Evolutionary conservation across 2,888 invertebrate genomes (phyloP).

Genomic region (Rhopalosiphum nymphaeae): DNA sequence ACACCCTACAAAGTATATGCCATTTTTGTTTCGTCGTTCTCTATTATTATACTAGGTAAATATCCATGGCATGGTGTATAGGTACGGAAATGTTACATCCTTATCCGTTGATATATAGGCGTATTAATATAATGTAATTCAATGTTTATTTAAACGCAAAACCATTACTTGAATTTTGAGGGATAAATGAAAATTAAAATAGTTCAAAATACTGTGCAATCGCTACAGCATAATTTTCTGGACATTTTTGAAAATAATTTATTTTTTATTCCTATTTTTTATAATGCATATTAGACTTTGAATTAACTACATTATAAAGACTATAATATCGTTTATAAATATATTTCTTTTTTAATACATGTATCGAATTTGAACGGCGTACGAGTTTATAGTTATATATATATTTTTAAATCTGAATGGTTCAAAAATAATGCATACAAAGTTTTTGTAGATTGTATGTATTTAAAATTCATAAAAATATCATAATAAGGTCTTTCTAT

Average conservation of each 20-base stretch:
- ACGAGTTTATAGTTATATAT: neutral
- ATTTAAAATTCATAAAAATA: neutral
- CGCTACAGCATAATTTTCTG: neutral
- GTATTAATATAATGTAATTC: neutral
- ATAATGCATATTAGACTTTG: neutral
- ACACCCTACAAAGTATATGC: neutral
- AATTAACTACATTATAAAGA: neutral
- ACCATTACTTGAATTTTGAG: neutral
- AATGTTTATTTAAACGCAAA: neutral
- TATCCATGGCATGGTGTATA: neutral
- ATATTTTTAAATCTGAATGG: neutral
- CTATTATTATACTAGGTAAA: neutral
- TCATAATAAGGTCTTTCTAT: neutral
- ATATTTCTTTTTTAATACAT: neutral
- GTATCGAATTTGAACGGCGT: neutral
- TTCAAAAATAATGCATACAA: too few species aligned
- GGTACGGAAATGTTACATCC: slow-evolving; percentile 7
- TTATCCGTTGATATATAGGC: slow-evolving; percentile 30
- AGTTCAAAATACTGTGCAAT: neutral
- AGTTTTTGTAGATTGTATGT: neutral
- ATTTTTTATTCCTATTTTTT: neutral
- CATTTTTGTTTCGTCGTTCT: neutral
- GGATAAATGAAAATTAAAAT: neutral
- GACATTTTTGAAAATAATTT: neutral
- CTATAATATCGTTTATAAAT: neutral